phyloP scores from a whole-genome alignment of 2,797 vertebrate species.

The Leptatherina wallacei region DNA sequence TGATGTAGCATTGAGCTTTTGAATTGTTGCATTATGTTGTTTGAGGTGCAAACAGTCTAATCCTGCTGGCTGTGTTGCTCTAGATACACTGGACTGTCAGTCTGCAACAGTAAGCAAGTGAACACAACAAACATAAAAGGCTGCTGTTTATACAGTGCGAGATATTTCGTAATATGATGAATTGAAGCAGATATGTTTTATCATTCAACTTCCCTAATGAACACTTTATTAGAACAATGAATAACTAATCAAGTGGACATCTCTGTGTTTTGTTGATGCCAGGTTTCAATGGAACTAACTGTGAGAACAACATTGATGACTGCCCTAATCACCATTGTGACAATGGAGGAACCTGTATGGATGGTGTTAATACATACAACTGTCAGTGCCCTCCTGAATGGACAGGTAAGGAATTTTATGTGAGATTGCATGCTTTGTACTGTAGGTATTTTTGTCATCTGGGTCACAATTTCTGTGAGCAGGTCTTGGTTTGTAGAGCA shows the following conservation, averaged over 20 bases:
- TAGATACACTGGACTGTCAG: constrained; percentile 25
- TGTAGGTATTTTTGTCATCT: neutral
- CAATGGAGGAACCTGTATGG: constrained; percentile 93
- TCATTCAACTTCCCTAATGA: neutral
- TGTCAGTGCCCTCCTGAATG: constrained; percentile 95
- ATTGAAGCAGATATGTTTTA: neutral
- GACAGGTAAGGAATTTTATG: constrained; percentile 85
- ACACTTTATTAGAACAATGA: neutral
- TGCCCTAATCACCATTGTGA: constrained; percentile 92
- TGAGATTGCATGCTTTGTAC: neutral
- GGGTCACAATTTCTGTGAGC: neutral
- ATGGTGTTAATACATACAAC: constrained; percentile 96
- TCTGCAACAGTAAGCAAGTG: constrained; percentile 37
- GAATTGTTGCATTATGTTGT: constrained; percentile 58
- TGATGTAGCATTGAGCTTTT: constrained; percentile 14
- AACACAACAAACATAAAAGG: constrained; percentile 45
- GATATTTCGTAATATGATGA: constrained; percentile 2
- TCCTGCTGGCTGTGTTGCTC: constrained; percentile 43
- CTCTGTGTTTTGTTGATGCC: constrained; percentile 21
- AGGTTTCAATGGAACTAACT: constrained; percentile 94
- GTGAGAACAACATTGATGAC: constrained; percentile 92
- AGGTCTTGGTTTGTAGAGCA: neutral
- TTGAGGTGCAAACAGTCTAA: constrained; percentile 68
- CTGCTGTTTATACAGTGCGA: constrained; percentile 33
- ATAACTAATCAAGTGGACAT: neutral